Evolutionary conservation across 2,797 vertebrate genomes (phyloP).

Genomic region (Chloroceryle amazona): DNA sequence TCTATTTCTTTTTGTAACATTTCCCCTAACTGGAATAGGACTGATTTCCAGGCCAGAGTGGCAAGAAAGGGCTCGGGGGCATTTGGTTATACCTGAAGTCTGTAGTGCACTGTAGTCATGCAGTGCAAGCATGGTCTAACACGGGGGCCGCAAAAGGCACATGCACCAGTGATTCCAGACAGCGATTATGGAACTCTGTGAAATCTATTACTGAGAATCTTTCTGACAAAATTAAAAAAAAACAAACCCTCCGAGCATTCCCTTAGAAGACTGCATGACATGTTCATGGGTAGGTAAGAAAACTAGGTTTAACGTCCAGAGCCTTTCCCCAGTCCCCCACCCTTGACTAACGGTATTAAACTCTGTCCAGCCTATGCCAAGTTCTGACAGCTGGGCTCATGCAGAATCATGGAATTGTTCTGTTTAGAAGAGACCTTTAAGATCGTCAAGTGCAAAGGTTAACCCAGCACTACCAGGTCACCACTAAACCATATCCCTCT

Average conservation of each 20-base stretch:
- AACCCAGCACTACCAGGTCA: too few relatives aligned
- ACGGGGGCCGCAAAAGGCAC: neutral
- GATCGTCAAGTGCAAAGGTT: neutral
- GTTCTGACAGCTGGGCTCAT: neutral
- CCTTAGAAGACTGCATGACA: neutral
- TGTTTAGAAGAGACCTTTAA: neutral
- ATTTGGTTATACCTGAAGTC: neutral
- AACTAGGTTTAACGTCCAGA: neutral
- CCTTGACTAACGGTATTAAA: neutral
- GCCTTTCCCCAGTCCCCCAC: neutral
- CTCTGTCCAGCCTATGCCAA: neutral
- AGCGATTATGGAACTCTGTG: neutral
- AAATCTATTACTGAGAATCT: neutral
- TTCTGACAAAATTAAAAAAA: neutral
- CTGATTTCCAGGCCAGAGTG: neutral
- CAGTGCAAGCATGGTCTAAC: too few relatives aligned
- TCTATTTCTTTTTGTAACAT: neutral
- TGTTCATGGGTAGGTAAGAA: neutral
- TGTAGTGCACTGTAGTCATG: too few relatives aligned
- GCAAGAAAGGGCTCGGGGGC: neutral
- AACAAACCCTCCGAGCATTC: accelerated
- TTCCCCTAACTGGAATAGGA: neutral
- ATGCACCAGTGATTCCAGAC: neutral
- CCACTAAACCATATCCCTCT: too few relatives aligned
- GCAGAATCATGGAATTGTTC: too few relatives aligned